Conservation (phyloP, 2,888 invertebrate genomes). For the Zhuqinia jingwanae region DNA sequence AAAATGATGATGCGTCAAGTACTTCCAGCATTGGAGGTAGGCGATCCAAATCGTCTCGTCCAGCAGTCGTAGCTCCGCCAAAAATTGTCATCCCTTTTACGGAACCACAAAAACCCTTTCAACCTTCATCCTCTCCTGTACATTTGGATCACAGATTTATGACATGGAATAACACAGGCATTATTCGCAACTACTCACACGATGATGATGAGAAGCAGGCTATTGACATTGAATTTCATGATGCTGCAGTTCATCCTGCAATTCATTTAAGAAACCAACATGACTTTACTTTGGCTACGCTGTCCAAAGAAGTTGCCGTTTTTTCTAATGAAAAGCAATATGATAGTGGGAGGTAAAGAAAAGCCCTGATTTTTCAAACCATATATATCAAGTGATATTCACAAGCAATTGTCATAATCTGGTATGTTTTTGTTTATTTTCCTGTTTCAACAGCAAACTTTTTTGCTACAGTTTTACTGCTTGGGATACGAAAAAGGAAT, state of each 20-base stretch:
- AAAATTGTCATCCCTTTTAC: constrained; percentile 74
- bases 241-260: constrained; percentile 92
- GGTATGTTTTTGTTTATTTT: too few relatives aligned
- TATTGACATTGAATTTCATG: constrained; percentile 98
- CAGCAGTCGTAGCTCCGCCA: constrained; percentile 20
- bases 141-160: constrained; percentile 91
- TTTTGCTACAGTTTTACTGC: constrained; percentile 88
- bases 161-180: constrained; percentile 96
- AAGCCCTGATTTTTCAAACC: too few relatives aligned
- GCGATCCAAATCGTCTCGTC: neutral
- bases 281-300: constrained; percentile 92
- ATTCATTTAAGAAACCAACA: constrained; percentile 93
- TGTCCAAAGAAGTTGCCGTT: constrained; percentile 90
- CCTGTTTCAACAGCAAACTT: constrained; percentile 86
- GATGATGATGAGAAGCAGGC: constrained; percentile 84
- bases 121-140: constrained; percentile 92
- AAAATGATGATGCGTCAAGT: constrained; percentile 79
- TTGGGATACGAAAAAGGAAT: constrained; percentile 88
- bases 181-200: constrained; percentile 89
- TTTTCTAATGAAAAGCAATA: constrained; percentile 84
- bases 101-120: constrained; percentile 89
- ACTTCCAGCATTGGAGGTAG: constrained; percentile 51
- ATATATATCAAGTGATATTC: neutral
- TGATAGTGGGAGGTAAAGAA: constrained; percentile 69
- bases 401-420: neutral